Percentiles rank a stretch among this genome's conserved stretches.
Evolutionary conservation across 2,113 vertebrate species (phyloP).

Genomic region (human (Homo sapiens)): DNA sequence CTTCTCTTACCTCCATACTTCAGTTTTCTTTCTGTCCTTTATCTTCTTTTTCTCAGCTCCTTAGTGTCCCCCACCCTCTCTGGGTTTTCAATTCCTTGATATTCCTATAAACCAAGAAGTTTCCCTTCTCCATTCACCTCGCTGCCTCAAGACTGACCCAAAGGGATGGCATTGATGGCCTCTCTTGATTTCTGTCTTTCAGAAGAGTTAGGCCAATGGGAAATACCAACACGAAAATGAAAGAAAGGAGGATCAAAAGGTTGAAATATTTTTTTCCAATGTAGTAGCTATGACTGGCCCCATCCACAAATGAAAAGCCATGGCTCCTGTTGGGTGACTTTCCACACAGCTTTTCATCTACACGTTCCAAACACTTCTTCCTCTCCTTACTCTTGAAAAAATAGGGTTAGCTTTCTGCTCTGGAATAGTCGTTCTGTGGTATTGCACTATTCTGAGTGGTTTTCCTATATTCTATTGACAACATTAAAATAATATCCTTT

Average conservation of each 20-base stretch:
- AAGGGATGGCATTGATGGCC: background rate
- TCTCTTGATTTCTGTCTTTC: background rate
- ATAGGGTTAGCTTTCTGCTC: background rate
- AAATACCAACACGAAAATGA: background rate
- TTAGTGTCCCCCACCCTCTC: background rate
- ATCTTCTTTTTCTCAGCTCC: background rate
- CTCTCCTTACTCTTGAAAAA: background rate
- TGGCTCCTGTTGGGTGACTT: background rate
- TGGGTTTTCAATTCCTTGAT: background rate
- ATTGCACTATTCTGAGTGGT: background rate
- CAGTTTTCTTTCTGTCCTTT: background rate
- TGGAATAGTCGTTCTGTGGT: background rate
- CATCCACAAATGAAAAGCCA: background rate
- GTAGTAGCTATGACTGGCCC: background rate
- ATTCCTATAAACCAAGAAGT: background rate
- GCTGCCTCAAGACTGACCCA: background rate
- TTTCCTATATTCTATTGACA: background rate
- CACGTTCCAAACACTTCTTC: background rate
- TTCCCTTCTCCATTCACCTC: background rate
- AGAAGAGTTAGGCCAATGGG: background rate
- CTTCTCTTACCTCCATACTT: background rate
- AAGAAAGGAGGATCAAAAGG: background rate
- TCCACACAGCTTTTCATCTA: background rate
- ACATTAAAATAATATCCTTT: background rate
- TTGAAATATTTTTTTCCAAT: background rate